Evolutionary conservation across 2,113 vertebrate genomes (phyloP).

Genomic region (Datnioides undecimradiatus): DNA sequence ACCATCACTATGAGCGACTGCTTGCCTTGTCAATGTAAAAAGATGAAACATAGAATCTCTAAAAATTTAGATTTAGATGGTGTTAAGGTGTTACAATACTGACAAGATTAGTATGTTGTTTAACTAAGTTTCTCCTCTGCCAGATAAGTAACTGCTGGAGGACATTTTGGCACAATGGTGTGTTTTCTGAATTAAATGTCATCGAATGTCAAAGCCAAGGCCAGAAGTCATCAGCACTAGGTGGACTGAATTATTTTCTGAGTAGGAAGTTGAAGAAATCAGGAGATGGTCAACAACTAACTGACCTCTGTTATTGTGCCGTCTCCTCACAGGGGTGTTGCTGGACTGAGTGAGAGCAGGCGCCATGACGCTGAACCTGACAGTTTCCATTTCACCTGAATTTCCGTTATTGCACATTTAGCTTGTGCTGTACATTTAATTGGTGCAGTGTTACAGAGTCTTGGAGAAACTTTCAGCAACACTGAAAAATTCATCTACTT

Average conservation of each 20-base stretch:
- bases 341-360: conserved; percentile 13
- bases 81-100: not conserved
- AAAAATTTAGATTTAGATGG: not conserved
- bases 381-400: conserved; percentile 5
- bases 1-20: not conserved
- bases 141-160: not conserved
- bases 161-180: not conserved
- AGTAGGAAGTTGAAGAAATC: not conserved
- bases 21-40: not conserved
- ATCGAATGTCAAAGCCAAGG: not conserved
- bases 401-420: not conserved
- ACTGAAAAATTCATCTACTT: not conserved
- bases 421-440: conserved; percentile 11
- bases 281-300: not conserved
- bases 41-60: not conserved
- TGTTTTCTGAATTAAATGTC: not conserved
- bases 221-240: not conserved
- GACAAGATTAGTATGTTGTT: not conserved
- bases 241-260: not conserved
- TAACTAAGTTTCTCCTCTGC: not conserved
- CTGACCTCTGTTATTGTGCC: not conserved
- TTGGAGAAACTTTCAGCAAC: not conserved
- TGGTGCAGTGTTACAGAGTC: not conserved
- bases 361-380: not conserved
- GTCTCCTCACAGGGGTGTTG: not conserved